Base-by-base conservation (phyloP, 2,888 invertebrate genomes). In the Limenitis camilla region DNA sequence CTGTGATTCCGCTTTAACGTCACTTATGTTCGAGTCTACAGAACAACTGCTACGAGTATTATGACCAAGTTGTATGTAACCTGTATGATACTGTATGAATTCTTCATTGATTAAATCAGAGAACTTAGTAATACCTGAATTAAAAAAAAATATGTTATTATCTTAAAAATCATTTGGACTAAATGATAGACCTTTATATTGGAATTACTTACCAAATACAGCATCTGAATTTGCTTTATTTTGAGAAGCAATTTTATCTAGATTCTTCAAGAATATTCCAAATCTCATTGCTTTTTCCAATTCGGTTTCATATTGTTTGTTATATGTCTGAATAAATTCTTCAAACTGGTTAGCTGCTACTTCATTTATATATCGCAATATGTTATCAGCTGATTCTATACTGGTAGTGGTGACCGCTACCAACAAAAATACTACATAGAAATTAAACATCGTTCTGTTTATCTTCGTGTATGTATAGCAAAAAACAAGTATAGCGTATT, bases 251-350 rank as follows among this genome's bases (percentile, higher is more conserved):
- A 61, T 53, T 11, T 42, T 48, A 5, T 45, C 28, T 5, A 65
- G 50, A 10, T 55, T 59, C 8, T 57, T 29, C 19, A 49, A 42
- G n/a, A 63, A 65, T 31, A 61, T 49, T 30, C 55, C 49, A 28
- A 59, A 93, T 93, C 72, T 90, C 88, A 72, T 93, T 93, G 42
- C 96, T 83, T 54, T 96, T 96, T 76, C 97, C 4, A 33, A 19
- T 93, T 60, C 96, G 35, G 5, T 39, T 0, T 47, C 40, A 45
- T 65, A 65, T 28, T 52, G 6, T 38, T 55, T 58, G 7, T 58
- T 30, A 43, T 56, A 43, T n/a, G 41, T 36, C 5, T n/a, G 30
- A 2, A 61, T 48, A 33, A 60, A 63, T 2, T 52, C 46, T n/a
- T 60, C 46, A 35, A 63, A 61, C n/a, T 52, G 42, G 3, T 8